Conservation (phyloP, 2,797 vertebrate species). For the Gouania willdenowi region DNA sequence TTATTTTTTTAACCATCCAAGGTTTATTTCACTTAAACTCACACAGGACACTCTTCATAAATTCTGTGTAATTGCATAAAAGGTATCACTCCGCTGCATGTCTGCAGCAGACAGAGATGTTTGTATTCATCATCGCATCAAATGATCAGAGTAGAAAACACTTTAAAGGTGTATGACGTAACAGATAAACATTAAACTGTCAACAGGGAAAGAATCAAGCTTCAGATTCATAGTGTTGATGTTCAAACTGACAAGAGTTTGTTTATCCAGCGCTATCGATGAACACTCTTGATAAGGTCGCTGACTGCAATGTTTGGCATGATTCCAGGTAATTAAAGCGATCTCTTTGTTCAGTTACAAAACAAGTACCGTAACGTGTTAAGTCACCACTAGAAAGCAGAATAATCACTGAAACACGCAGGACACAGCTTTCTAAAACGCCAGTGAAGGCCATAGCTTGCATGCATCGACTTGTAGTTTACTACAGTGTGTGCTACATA, state of each 20-base stretch:
- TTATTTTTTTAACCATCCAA: conserved; percentile 30
- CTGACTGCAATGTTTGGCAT: too few species aligned
- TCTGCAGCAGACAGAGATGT: conserved; percentile 23
- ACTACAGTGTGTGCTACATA: conserved; percentile 61
- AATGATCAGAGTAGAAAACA: conserved; percentile 33
- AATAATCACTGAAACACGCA: conserved; percentile 43
- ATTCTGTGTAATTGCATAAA: conserved; percentile 56
- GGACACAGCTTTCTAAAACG: conserved; percentile 53
- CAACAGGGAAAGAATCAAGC: too few species aligned
- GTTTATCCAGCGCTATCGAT: too few species aligned
- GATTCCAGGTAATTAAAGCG: too few species aligned
- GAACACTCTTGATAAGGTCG: too few species aligned
- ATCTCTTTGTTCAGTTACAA: conserved; percentile 33
- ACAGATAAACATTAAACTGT: too few species aligned
- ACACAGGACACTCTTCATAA: conserved; percentile 29
- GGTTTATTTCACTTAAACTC: conserved; percentile 40
- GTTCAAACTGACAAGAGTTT: too few species aligned
- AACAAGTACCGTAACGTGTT: conserved; percentile 44
- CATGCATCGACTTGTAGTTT: conserved; percentile 56
- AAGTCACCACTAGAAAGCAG: conserved; percentile 57
- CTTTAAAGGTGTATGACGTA: too few species aligned
- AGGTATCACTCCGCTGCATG: conserved; percentile 27
- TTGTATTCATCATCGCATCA: conserved; percentile 25
- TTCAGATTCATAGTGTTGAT: too few species aligned
- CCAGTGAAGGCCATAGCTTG: conserved; percentile 50